Conservation (phyloP, 2,888 invertebrate species). For the Heliconius ismenius region DNA sequence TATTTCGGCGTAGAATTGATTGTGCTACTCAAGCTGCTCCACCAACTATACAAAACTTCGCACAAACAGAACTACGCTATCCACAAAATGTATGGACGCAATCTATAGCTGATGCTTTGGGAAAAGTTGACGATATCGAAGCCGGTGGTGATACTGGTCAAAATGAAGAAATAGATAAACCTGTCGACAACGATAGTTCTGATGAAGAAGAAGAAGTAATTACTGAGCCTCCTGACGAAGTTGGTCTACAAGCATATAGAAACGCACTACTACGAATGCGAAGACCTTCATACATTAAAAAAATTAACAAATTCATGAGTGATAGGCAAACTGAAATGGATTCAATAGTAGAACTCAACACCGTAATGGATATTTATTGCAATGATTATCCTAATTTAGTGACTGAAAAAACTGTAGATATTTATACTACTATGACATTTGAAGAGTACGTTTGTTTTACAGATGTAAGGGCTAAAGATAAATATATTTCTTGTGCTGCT, state of each 20-base stretch:
- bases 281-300: constrained; percentile 67
- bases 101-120: constrained; percentile 73
- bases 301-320: constrained; percentile 60
- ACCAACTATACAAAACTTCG: constrained; percentile 65
- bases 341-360: constrained; percentile 70
- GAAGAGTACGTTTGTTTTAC: constrained; percentile 84
- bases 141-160: constrained; percentile 62
- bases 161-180: constrained; percentile 37
- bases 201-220: constrained; percentile 53
- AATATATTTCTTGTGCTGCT: constrained; percentile 83
- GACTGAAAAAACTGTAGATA: constrained; percentile 56
- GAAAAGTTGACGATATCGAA: constrained; percentile 51
- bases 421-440: constrained; percentile 66
- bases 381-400: constrained; percentile 83
- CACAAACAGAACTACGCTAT: constrained; percentile 86
- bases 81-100: constrained; percentile 87
- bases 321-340: constrained; percentile 59
- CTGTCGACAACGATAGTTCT: constrained; percentile 52
- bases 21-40: constrained; percentile 83
- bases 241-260: constrained; percentile 60
- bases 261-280: constrained; percentile 62
- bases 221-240: constrained; percentile 58
- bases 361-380: constrained; percentile 83
- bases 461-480: constrained; percentile 85
- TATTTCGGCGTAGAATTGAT: constrained; percentile 82